Evolutionary conservation across 1,140 invertebrate species (phyloP).

Genomic region (Lepeophtheirus salmonis): DNA sequence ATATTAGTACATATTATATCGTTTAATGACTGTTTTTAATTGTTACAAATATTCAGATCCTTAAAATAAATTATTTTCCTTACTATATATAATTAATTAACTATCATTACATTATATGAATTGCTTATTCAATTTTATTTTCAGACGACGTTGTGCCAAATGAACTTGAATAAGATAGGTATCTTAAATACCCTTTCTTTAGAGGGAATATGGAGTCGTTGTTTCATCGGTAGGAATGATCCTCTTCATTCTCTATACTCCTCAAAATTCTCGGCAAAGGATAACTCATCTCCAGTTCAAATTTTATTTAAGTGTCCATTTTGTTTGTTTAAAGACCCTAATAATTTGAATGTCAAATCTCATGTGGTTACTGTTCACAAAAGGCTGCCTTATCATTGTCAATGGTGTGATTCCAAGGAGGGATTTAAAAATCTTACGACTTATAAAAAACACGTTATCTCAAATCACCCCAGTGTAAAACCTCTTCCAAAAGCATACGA

Average conservation of each 20-base stretch:
- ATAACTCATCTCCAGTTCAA: background rate
- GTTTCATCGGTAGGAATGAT: no score
- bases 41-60: no score
- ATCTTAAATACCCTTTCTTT: background rate
- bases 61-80: no score
- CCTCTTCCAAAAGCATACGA: background rate
- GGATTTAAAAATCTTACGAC: background rate
- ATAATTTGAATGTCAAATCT: background rate
- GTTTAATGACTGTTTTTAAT: no score
- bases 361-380: background rate
- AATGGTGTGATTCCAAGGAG: no score
- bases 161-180: background rate
- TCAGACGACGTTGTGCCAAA: no score
- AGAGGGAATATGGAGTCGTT: no score
- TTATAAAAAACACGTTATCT: background rate
- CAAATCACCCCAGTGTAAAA: background rate
- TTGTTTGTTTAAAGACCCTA: background rate
- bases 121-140: background rate
- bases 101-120: no score
- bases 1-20: no score
- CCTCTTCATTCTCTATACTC: no score
- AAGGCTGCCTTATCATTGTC: background rate
- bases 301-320: background rate
- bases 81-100: no score
- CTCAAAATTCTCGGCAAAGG: no score